These are phyloP conservation scores for Tortrix viridana DNA, from an alignment of 2,888 invertebrate species.

Conservation along the genomic window DNA sequence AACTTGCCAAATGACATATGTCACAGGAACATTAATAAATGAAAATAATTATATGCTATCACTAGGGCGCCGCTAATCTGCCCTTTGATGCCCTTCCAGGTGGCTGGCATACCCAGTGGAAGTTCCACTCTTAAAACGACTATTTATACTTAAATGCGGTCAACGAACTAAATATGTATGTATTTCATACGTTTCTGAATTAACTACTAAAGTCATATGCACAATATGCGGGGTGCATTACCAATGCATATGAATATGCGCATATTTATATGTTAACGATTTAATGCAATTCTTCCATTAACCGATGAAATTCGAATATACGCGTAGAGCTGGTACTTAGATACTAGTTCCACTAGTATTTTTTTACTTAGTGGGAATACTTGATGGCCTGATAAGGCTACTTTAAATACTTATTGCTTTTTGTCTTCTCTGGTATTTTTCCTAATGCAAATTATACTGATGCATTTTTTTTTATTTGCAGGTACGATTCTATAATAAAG, in stretches of 20 bases:
- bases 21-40: no score
- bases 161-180: no score
- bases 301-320: conserved; percentile 14
- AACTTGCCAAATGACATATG: no score
- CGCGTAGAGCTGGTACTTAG: neutral
- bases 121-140: no score
- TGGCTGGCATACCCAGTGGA: no score
- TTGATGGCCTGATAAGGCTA: neutral
- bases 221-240: conserved; percentile 16
- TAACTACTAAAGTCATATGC: conserved; percentile 3
- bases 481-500: conserved; percentile 1
- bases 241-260: conserved; percentile 8
- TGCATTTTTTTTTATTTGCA: conserved; percentile 8
- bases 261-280: conserved; percentile 21
- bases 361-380: neutral
- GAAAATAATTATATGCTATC: no score
- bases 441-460: neutral
- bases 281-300: conserved; percentile 16
- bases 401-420: no score
- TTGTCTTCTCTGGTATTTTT: neutral
- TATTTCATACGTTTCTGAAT: neutral
- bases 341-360: conserved; percentile 5
- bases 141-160: no score
- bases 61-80: no score
- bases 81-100: no score